phyloP scores from a whole-genome alignment of 1,140 invertebrate genomes.

The Camponotus floridanus region DNA sequence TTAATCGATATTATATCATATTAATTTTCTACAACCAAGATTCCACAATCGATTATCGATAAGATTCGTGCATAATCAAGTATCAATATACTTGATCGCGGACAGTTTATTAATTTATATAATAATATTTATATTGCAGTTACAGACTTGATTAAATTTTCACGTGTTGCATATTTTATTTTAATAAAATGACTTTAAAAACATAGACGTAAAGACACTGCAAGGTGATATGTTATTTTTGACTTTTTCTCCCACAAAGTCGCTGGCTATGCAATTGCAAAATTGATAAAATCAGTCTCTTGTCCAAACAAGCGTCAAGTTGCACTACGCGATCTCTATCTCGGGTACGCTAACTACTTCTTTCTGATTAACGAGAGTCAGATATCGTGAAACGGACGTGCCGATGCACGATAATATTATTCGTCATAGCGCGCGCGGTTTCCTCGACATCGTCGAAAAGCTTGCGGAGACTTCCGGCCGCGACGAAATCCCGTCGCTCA shows the following conservation, averaged over 20 bases:
- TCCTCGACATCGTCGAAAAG: conserved; percentile 47
- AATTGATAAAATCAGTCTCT: conserved; percentile 32
- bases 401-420: conserved; percentile 60
- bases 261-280: background rate
- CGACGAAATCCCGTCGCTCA: conserved; percentile 50
- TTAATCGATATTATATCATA: no score
- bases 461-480: conserved; percentile 45
- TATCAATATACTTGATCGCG: no score
- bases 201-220: background rate
- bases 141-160: background rate
- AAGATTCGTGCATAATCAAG: no score
- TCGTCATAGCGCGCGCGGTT: conserved; percentile 42
- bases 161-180: background rate
- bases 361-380: conserved; percentile 31
- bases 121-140: background rate
- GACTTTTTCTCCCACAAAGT: background rate
- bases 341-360: background rate
- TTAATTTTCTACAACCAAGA: no score
- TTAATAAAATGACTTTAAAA: background rate
- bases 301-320: conserved; percentile 10
- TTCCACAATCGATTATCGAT: no score
- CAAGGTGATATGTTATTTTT: background rate
- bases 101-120: background rate
- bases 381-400: conserved; percentile 57
- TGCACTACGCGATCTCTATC: conserved; percentile 40